Percentiles rank a stretch among this genome's conserved stretches.
Conservation (phyloP, 1,140 invertebrate species). For the Procambarus virginalis region DNA sequence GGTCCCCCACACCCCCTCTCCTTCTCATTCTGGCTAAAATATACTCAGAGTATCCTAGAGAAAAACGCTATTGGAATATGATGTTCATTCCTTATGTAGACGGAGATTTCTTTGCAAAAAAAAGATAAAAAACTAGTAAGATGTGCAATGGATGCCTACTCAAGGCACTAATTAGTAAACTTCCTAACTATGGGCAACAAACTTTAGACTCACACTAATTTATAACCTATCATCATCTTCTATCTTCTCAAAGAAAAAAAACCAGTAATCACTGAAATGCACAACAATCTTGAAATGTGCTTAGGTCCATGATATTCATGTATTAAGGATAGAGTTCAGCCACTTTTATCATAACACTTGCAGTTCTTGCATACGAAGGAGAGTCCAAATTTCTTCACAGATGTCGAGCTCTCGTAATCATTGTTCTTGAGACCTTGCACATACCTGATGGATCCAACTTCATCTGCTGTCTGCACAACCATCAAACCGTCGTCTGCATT, state of each 20-base stretch:
- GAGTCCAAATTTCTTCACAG: neutral
- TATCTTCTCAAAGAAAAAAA: constrained; percentile 13
- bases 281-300: neutral
- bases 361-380: neutral
- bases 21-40: constrained; percentile 63
- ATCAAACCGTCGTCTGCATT: neutral
- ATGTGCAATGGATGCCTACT: constrained; percentile 11
- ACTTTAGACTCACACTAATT: constrained; percentile 59
- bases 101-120: constrained; percentile 59
- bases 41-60: constrained; percentile 65
- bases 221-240: constrained; percentile 4
- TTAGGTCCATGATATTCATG: neutral
- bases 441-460: constrained; percentile 22
- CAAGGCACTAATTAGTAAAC: constrained; percentile 38
- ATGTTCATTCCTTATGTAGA: constrained; percentile 56
- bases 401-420: constrained; percentile 2
- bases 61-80: constrained; percentile 56
- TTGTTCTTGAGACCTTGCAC: constrained; percentile 10
- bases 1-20: constrained; percentile 62
- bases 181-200: constrained; percentile 51
- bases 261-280: neutral
- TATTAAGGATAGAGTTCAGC: neutral
- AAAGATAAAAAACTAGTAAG: constrained; percentile 3
- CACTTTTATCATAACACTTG: neutral
- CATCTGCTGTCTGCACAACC: neutral